Evolutionary conservation across 1,140 invertebrate genomes (phyloP), one percentile per base, ranked within the genome.

Genomic region (Eriocheir sinensis): DNA sequence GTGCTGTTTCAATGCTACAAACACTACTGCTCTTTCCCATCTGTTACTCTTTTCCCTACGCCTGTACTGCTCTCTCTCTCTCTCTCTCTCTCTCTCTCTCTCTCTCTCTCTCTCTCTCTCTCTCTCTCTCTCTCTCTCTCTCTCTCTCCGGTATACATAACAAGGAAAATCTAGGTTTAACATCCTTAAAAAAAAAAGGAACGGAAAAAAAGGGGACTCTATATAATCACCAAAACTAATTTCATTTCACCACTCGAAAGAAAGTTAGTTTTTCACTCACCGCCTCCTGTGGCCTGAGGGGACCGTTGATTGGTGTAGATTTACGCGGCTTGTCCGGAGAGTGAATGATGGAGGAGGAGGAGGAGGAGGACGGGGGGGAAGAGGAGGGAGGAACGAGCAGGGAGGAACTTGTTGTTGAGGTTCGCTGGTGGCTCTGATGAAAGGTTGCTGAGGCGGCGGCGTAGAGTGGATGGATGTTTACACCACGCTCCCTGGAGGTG

Each of bases 391-490:
- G 12, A 4, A 27, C 1, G 34, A 4, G 34, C 17, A 34, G 34
- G 21, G 88, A 32, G 41, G 40, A 32, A 27, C 0, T 15, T 0
- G 36, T 32, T 3, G 36, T 32, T 27, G 15, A n/a, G 0, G n/a
- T 36, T 27, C 15, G 30, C 30, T 41, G 48, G 40, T 27, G 30
- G 30, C 6, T n/a, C 27, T 6, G 30, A 32, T 15, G 41, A 40
- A 40, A 38, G 81, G 12, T 44, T 91, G 48, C 85, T n/a, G n/a
- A 92, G 12, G 94, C 92, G 15, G 94, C 92, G 2, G 88, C 89
- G 83, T 72, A 92, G 34, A 94, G 79, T 0, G 94, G 89, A 41
- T 94, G 94, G 81, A 94, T 94, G 30, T 85, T 44, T 21, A 94
- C 81, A 41, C 44, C 30, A n/a, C 30, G 32, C 4, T 53, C n/a